Percentiles rank a stretch among this genome's conserved stretches.
Conservation (phyloP, 2,113 vertebrate species). For the Sinocyclocheilus rhinocerous region DNA sequence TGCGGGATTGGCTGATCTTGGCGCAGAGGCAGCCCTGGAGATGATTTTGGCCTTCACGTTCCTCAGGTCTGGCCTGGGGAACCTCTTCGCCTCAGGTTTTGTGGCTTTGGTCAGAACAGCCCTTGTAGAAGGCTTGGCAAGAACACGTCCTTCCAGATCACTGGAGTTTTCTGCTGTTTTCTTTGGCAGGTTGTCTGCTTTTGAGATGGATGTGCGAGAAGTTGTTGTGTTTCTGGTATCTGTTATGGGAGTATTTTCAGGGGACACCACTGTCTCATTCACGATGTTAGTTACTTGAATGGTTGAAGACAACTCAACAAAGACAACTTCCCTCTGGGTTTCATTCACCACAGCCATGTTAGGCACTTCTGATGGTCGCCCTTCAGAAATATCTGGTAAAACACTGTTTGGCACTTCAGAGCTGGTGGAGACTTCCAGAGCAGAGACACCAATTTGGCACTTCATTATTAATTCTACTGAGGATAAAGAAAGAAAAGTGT, state of each 20-base stretch:
- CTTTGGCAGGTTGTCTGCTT: conserved; percentile 9
- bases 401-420: not conserved
- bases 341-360: not conserved
- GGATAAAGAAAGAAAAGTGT: conserved; percentile 68
- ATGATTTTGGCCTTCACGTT: conserved; percentile 62
- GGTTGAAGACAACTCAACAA: not conserved
- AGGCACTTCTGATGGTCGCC: not conserved
- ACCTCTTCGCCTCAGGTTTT: conserved; percentile 47
- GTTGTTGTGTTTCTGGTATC: not conserved
- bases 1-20: conserved; percentile 31
- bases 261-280: not conserved
- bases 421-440: not conserved
- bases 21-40: conserved; percentile 40
- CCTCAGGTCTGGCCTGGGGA: conserved; percentile 59
- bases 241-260: not conserved
- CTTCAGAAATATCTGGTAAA: not conserved
- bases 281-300: not conserved
- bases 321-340: not conserved
- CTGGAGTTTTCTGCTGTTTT: conserved; percentile 11
- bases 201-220: not conserved
- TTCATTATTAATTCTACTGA: conserved; percentile 59
- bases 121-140: not conserved
- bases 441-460: conserved; percentile 4
- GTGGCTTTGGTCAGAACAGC: not conserved
- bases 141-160: not conserved